Evolutionary conservation across 2,113 vertebrate species (phyloP).

Genomic region (Tretioscincus oriximinensis): DNA sequence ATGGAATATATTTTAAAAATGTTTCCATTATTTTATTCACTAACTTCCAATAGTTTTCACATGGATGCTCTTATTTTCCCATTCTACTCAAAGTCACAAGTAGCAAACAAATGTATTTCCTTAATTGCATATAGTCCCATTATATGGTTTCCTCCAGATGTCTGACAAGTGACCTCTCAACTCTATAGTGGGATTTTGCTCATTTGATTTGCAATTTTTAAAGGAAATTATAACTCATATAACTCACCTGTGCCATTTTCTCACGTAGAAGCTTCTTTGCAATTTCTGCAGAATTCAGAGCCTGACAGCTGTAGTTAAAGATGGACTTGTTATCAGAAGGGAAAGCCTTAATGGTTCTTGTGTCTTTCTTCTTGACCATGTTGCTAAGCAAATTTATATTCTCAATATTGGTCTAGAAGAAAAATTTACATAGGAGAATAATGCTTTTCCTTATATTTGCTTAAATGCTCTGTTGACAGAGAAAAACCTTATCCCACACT

Average conservation of each 20-base stretch:
- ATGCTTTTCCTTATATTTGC: too few relatives aligned
- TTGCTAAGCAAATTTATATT: conserved; percentile 47
- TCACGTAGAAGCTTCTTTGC: conserved; percentile 64
- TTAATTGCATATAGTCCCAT: too few relatives aligned
- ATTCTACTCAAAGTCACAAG: too few relatives aligned
- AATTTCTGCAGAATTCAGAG: conserved; percentile 69
- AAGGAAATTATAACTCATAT: not conserved
- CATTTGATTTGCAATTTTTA: not conserved
- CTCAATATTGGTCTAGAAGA: conserved; percentile 72
- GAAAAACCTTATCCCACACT: too few relatives aligned
- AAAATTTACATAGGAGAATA: not conserved
- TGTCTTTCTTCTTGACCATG: conserved; percentile 31
- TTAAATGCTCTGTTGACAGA: too few relatives aligned
- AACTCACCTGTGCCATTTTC: conserved; percentile 75
- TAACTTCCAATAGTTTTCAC: too few relatives aligned
- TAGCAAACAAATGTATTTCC: too few relatives aligned
- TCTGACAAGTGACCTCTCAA: too few relatives aligned
- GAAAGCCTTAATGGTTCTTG: conserved; percentile 45
- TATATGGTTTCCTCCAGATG: too few relatives aligned
- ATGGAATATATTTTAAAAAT: too few relatives aligned
- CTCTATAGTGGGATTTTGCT: not conserved
- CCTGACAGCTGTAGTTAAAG: conserved; percentile 80
- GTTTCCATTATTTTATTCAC: too few relatives aligned
- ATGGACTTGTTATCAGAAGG: conserved; percentile 32
- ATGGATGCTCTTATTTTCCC: too few relatives aligned